Percentiles rank a stretch among this genome's conserved stretches.
phyloP scores from a whole-genome alignment of 2,797 vertebrate genomes.

The Sebastes cheni region DNA sequence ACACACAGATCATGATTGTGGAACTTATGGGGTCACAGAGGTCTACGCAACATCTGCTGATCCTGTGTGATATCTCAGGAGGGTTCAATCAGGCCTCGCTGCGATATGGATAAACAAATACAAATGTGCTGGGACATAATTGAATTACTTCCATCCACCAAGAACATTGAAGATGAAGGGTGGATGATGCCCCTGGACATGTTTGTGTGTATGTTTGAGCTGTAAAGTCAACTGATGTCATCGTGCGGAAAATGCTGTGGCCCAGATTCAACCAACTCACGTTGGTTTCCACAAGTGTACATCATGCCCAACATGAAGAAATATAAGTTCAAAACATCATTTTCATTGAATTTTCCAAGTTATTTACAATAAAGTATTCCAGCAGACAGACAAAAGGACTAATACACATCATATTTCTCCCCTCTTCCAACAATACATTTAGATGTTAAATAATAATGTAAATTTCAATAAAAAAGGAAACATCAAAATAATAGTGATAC shows the following conservation, averaged over 20 bases:
- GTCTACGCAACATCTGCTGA: conserved; percentile 74
- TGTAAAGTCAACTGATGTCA: conserved; percentile 51
- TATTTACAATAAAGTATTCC: background rate
- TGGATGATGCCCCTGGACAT: conserved; percentile 47
- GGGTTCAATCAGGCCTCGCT: conserved; percentile 60
- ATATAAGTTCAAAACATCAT: background rate
- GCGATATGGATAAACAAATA: conserved; percentile 73
- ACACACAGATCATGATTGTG: conserved; percentile 61
- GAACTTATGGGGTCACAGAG: conserved; percentile 59
- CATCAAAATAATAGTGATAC: background rate
- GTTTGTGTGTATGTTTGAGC: conserved; percentile 52
- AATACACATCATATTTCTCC: background rate
- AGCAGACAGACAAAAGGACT: background rate
- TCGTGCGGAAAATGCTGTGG: conserved; percentile 21
- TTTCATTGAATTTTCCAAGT: background rate
- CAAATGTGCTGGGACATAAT: conserved; percentile 67
- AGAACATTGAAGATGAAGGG: conserved; percentile 46
- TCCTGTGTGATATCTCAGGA: conserved; percentile 62
- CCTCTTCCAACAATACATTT: background rate
- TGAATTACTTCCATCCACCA: conserved; percentile 68
- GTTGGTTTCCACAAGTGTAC: conserved; percentile 1
- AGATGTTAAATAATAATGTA: background rate
- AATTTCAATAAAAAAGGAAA: background rate
- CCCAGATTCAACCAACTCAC: conserved; percentile 16
- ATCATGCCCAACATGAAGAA: background rate